phyloP scores from a whole-genome alignment of 2,113 vertebrate genomes.

The Mobula birostris region DNA sequence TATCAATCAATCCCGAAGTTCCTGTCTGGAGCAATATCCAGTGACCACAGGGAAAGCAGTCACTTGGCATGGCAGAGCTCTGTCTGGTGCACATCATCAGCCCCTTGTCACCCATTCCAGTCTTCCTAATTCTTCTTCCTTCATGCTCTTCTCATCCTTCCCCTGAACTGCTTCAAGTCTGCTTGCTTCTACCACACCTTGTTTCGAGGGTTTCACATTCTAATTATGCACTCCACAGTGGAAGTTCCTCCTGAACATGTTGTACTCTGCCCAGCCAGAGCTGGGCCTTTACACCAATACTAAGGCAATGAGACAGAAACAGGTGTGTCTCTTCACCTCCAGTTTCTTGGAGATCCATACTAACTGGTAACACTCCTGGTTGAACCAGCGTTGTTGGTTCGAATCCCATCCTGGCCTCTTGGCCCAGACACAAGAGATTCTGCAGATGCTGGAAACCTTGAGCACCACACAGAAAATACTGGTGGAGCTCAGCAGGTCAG shows the following conservation, averaged over 20 bases:
- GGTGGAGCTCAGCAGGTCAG: too few species aligned
- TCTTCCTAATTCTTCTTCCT: not conserved
- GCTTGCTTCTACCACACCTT: not conserved
- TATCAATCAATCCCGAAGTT: not conserved
- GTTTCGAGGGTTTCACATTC: not conserved
- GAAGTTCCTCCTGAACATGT: not conserved
- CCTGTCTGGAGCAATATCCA: too few species aligned
- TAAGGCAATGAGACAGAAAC: not conserved
- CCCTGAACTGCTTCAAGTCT: not conserved
- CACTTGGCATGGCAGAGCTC: too few species aligned
- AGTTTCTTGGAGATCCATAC: not conserved
- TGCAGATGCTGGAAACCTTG: too few species aligned
- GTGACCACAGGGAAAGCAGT: too few species aligned
- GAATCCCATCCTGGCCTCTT: not conserved
- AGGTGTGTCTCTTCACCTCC: too few species aligned
- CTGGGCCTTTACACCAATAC: too few species aligned
- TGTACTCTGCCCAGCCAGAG: too few species aligned
- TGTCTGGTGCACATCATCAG: too few species aligned
- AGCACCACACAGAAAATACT: too few species aligned
- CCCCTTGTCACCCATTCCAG: too few species aligned
- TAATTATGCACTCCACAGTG: not conserved
- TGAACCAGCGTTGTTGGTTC: not conserved
- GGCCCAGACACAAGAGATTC: too few species aligned
- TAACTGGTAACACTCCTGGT: not conserved
- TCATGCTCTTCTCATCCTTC: not conserved